These are phyloP conservation scores for Pedicia rivosa DNA, from an alignment of 2,888 invertebrate species.

Conservation along the genomic window DNA sequence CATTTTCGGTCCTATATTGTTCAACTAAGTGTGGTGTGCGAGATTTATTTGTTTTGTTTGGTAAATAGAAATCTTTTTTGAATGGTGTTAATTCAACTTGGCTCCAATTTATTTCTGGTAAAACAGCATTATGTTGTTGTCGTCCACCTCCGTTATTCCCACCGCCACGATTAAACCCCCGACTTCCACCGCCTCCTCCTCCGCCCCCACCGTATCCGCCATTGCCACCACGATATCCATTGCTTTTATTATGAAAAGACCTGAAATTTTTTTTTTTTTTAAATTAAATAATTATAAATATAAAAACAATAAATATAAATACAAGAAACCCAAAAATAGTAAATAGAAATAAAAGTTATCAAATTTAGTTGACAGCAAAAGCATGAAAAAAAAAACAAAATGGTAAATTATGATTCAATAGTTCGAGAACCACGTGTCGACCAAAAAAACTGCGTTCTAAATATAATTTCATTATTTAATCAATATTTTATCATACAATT, in stretches of 20 bases:
- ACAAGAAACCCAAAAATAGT: too few relatives aligned
- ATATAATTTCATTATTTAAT: too few relatives aligned
- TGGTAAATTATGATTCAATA: too few relatives aligned
- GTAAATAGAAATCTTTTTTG: conserved; percentile 67
- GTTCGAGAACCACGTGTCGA: too few relatives aligned
- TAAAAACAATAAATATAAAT: too few relatives aligned
- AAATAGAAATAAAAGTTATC: too few relatives aligned
- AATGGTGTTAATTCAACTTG: conserved; percentile 45
- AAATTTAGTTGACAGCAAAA: too few relatives aligned
- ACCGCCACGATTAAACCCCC: conserved; percentile 5
- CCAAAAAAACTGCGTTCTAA: too few relatives aligned
- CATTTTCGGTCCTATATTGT: conserved; percentile 44
- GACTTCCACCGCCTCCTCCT: conserved; percentile 4
- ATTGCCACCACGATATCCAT: conserved; percentile 12
- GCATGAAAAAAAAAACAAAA: too few relatives aligned
- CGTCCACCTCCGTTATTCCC: conserved; percentile 48
- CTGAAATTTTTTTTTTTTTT: too few relatives aligned
- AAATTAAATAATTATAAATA: too few relatives aligned
- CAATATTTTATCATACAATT: too few relatives aligned
- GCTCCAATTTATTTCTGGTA: conserved; percentile 36
- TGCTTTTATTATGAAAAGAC: conserved; percentile 4
- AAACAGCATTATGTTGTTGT: conserved; percentile 4
- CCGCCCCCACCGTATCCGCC: conserved; percentile 12
- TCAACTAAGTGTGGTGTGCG: conserved; percentile 52
- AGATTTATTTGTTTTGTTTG: conserved; percentile 43